These are phyloP conservation scores for Mustelus asterias DNA, from an alignment of 2,113 vertebrate species.

Conservation along the genomic window DNA sequence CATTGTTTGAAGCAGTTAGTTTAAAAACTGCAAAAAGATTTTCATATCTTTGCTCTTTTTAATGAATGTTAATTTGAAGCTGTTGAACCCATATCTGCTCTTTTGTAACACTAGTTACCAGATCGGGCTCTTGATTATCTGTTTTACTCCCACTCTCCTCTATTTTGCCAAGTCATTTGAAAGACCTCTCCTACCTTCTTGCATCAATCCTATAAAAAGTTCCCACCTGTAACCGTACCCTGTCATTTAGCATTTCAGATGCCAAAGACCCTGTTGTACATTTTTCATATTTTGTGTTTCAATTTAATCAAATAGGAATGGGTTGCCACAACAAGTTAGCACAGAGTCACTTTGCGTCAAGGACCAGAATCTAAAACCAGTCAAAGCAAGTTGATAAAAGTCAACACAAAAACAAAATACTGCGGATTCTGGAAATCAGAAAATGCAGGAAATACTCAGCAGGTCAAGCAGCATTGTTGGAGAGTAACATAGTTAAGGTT, in stretches of 20 bases:
- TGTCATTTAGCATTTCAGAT: not conserved
- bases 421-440: no score
- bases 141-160: not conserved
- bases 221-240: not conserved
- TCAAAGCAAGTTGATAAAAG: not conserved
- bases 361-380: not conserved
- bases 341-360: not conserved
- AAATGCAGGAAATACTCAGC: no score
- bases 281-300: not conserved
- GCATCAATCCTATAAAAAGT: not conserved
- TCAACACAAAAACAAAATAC: no score
- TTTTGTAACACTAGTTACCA: not conserved
- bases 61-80: not conserved
- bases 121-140: not conserved
- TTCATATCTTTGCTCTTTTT: not conserved
- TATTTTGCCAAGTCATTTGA: not conserved
- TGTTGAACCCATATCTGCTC: not conserved
- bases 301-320: not conserved
- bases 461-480: no score
- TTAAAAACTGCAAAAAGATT: not conserved
- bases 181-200: not conserved
- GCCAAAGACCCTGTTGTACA: not conserved
- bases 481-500: no score
- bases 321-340: not conserved
- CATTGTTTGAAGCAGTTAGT: not conserved